Evolutionary conservation across 2,888 invertebrate genomes (phyloP).

Genomic region (Petrolisthes cinctipes): DNA sequence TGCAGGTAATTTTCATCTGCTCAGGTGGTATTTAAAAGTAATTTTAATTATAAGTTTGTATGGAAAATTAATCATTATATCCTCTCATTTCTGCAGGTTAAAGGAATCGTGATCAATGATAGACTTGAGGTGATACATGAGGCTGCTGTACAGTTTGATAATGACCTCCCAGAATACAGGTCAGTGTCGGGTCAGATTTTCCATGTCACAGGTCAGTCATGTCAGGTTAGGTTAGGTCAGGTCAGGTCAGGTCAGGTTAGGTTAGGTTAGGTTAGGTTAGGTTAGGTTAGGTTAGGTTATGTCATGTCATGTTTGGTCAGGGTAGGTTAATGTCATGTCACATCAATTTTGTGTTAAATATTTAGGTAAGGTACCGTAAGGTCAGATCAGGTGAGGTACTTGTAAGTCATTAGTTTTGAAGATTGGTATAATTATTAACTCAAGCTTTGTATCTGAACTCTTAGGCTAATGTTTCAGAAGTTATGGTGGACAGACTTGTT

Average conservation of each 20-base stretch:
- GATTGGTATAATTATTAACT: too few relatives aligned
- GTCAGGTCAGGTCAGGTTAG: too few relatives aligned
- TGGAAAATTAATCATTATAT: neutral
- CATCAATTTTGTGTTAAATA: neutral
- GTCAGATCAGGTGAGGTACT: too few relatives aligned
- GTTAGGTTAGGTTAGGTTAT: too few relatives aligned
- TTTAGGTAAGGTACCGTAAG: too few relatives aligned
- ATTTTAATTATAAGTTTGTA: neutral
- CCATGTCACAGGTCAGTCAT: neutral
- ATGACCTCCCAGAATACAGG: slow-evolving; percentile 93
- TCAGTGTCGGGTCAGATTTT: slow-evolving; percentile 69
- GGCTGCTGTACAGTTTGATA: slow-evolving; percentile 89
- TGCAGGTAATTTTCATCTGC: neutral
- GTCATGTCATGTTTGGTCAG: neutral
- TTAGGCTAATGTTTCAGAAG: too few relatives aligned
- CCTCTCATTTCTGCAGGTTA: slow-evolving; percentile 78
- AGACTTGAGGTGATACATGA: slow-evolving; percentile 81
- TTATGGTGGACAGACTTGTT: too few relatives aligned
- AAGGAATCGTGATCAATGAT: slow-evolving; percentile 86
- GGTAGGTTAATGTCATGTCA: neutral
- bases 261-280: too few relatives aligned
- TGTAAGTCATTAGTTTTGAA: too few relatives aligned
- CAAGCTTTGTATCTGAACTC: too few relatives aligned
- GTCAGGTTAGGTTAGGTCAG: neutral
- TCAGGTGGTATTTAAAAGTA: neutral